phyloP scores from a whole-genome alignment of 2,797 vertebrate species.

The Glossophaga mutica region DNA sequence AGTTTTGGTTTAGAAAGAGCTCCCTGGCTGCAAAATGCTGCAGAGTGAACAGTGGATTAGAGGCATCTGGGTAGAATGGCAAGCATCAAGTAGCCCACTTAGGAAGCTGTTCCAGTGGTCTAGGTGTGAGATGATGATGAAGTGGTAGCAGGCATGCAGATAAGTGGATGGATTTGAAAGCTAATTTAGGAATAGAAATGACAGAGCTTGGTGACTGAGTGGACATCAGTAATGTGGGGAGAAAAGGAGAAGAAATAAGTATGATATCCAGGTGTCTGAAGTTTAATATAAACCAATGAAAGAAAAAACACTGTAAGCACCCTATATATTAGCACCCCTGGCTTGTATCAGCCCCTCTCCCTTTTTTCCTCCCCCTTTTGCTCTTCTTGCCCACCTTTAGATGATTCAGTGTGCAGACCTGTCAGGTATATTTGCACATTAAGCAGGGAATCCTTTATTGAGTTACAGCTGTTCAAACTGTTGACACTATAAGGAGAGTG shows the following conservation, averaged over 20 bases:
- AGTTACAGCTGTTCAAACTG: no score
- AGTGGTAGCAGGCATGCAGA: not conserved
- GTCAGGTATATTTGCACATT: no score
- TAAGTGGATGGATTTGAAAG: not conserved
- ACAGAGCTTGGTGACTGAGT: not conserved
- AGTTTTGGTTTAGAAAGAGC: conserved; percentile 7
- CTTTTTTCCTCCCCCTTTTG: no score
- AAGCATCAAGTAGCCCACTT: not conserved
- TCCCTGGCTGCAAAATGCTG: not conserved
- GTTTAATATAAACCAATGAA: not conserved
- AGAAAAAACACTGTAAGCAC: not conserved
- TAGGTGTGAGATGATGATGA: not conserved
- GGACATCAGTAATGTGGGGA: not conserved
- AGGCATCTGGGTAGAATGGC: not conserved
- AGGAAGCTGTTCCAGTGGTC: not conserved
- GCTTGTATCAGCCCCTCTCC: no score
- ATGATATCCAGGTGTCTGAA: conserved; percentile 24
- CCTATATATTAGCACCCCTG: no score
- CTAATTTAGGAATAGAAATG: conserved; percentile 18
- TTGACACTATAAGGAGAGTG: no score
- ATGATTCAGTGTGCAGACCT: no score
- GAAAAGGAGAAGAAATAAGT: not conserved
- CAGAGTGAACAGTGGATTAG: not conserved
- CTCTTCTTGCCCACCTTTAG: no score
- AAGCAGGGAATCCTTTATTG: no score